Evolutionary conservation across 2,888 invertebrate species (phyloP).

Genomic region (Caenorhabditis drosophilae): DNA sequence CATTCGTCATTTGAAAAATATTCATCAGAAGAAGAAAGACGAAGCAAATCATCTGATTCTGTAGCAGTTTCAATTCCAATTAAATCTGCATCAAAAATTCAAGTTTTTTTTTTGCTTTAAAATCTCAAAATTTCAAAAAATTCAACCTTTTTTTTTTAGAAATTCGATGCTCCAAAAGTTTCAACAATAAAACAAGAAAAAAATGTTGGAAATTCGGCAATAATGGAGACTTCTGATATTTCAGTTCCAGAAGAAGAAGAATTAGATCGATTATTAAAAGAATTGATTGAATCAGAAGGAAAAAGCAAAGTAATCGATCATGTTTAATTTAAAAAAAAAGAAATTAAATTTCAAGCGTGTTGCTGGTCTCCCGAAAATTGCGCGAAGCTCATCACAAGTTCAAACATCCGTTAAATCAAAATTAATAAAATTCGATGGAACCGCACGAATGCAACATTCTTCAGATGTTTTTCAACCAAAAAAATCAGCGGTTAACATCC

Average conservation of each 20-base stretch:
- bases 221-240: conserved; percentile 10
- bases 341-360: conserved; percentile 1
- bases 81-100: conserved; percentile 1
- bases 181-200: conserved; percentile 1
- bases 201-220: not conserved
- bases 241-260: conserved; percentile 25
- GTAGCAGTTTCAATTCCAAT: no score
- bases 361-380: conserved; percentile 11
- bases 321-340: not conserved
- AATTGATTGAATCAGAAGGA: conserved; percentile 14
- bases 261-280: conserved; percentile 23
- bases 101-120: not conserved
- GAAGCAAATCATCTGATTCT: no score
- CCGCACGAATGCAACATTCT: conserved; percentile 21
- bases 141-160: no score
- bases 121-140: not conserved
- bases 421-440: conserved; percentile 32
- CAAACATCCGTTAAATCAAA: no score
- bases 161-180: not conserved
- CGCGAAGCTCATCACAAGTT: conserved; percentile 18
- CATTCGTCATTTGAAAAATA: conserved; percentile 30
- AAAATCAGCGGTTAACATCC: conserved; percentile 7
- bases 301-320: not conserved
- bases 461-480: not conserved
- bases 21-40: conserved; percentile 21